phyloP scores from a whole-genome alignment of 2,888 invertebrate species.

The Hypomecis punctinalis region DNA sequence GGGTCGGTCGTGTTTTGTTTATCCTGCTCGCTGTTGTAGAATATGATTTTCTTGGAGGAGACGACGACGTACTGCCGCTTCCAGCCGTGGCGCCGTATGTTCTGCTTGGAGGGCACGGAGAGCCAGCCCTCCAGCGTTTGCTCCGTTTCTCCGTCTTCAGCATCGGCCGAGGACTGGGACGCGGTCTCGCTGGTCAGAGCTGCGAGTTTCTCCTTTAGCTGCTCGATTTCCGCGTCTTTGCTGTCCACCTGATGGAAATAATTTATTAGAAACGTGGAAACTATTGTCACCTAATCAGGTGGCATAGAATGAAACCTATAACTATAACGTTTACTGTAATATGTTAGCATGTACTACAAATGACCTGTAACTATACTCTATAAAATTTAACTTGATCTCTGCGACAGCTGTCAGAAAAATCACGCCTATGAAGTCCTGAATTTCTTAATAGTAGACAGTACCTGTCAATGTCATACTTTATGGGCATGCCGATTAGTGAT shows the following conservation, averaged over 20 bases:
- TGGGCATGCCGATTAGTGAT: too few relatives aligned
- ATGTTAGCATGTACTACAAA: too few relatives aligned
- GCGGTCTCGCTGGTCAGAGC: conserved; percentile 94
- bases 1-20: conserved; percentile 98
- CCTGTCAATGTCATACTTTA: too few relatives aligned
- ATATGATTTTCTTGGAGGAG: conserved; percentile 98
- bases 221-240: conserved; percentile 98
- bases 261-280: neutral
- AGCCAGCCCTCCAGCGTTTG: conserved; percentile 97
- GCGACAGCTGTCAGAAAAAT: too few relatives aligned
- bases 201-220: conserved; percentile 93
- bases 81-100: conserved; percentile 98
- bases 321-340: too few relatives aligned
- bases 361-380: too few relatives aligned
- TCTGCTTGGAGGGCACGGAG: conserved; percentile 97
- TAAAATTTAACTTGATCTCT: too few relatives aligned
- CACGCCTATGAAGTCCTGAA: too few relatives aligned
- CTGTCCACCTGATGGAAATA: conserved; percentile 88
- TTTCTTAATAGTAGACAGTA: too few relatives aligned
- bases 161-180: conserved; percentile 95
- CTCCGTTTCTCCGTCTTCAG: conserved; percentile 92
- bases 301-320: neutral
- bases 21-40: conserved; percentile 97
- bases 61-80: conserved; percentile 98
- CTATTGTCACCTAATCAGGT: too few relatives aligned